Conservation (phyloP, 1,140 invertebrate species). For the Sogatella furcifera region DNA sequence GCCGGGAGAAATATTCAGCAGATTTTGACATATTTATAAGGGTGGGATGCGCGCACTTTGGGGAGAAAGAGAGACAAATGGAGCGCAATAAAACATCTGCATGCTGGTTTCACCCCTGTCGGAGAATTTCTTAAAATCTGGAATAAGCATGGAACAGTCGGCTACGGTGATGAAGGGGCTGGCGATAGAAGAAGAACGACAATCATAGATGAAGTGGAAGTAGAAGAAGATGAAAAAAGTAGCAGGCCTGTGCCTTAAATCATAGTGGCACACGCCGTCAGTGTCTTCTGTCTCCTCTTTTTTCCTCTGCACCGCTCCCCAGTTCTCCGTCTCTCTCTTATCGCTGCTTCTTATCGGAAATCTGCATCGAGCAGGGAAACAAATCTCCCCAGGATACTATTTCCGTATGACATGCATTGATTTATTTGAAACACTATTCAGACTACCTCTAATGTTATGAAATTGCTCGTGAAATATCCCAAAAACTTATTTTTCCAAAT, state of each 20-base stretch:
- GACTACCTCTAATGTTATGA: too few relatives aligned
- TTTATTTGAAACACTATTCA: too few relatives aligned
- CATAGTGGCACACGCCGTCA: conserved; percentile 6
- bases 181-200: too few relatives aligned
- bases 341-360: too few relatives aligned
- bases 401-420: too few relatives aligned
- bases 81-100: conserved; percentile 14
- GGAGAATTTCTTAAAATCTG: conserved; percentile 13
- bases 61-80: conserved; percentile 14
- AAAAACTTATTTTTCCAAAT: too few relatives aligned
- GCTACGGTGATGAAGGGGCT: too few relatives aligned
- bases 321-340: not conserved
- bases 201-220: too few relatives aligned
- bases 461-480: too few relatives aligned
- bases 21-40: conserved; percentile 19
- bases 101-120: not conserved
- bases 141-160: not conserved
- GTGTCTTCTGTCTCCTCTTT: not conserved
- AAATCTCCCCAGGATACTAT: too few relatives aligned
- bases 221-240: not conserved
- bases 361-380: too few relatives aligned
- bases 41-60: not conserved
- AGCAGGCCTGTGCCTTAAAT: conserved; percentile 6
- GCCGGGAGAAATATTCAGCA: conserved; percentile 9
- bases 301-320: not conserved